phyloP scores from a whole-genome alignment of 2,113 vertebrate genomes.

The Myiopsitta monachus region DNA sequence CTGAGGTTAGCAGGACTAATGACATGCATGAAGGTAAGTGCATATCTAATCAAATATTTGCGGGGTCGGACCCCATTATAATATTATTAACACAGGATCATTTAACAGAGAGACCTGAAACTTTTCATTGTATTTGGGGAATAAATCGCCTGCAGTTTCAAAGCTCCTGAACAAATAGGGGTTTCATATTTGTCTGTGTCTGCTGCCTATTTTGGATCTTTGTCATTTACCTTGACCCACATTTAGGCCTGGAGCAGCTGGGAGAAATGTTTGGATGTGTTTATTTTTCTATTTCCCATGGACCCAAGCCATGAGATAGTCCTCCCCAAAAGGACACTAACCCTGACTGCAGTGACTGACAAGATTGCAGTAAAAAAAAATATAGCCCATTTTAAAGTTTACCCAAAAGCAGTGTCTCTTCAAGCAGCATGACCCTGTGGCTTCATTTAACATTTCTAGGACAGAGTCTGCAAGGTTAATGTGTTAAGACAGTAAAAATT shows the following conservation, averaged over 20 bases:
- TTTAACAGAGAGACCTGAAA: background rate
- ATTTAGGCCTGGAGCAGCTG: background rate
- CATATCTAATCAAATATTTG: background rate
- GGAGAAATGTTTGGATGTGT: slow-evolving; percentile 3
- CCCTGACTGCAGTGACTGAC: background rate
- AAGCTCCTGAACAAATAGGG: slow-evolving; percentile 11
- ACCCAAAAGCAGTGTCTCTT: background rate
- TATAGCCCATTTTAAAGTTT: background rate
- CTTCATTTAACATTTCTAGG: slow-evolving; percentile 40
- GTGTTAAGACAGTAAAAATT: slow-evolving; percentile 47
- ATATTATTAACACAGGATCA: background rate
- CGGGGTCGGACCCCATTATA: background rate
- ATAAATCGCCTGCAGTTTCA: background rate
- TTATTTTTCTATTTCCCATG: slow-evolving; percentile 28
- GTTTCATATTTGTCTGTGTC: background rate
- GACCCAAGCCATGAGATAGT: accelerated
- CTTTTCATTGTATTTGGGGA: background rate
- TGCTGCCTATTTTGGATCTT: background rate
- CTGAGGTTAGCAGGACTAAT: background rate
- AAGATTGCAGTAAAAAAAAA: background rate
- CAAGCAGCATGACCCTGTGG: background rate
- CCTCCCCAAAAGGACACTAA: background rate
- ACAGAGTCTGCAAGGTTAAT: slow-evolving; percentile 45
- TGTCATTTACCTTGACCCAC: background rate
- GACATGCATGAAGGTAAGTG: background rate